Evolutionary conservation across 2,113 vertebrate species (phyloP).

Genomic region (Mirounga angustirostris): DNA sequence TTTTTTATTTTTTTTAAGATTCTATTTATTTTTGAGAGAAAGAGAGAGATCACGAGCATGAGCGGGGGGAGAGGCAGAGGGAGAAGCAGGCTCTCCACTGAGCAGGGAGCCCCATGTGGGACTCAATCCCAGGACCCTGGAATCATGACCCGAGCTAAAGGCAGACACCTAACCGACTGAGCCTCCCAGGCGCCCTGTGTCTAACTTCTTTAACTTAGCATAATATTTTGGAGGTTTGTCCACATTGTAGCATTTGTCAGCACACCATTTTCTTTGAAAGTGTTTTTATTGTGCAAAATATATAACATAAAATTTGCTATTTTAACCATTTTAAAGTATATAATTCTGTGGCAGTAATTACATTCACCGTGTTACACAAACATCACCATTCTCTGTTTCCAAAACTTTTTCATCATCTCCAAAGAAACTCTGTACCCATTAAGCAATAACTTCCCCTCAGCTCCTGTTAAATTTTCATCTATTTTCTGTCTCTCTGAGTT

Average conservation of each 20-base stretch:
- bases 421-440: slow-evolving; percentile 41
- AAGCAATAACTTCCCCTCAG: neutral
- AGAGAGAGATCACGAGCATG: neutral
- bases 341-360: slow-evolving; percentile 8
- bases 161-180: too few species aligned
- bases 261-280: neutral
- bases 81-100: too few species aligned
- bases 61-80: neutral
- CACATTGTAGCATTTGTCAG: neutral
- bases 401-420: slow-evolving; percentile 43
- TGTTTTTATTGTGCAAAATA: neutral
- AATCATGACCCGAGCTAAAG: too few species aligned
- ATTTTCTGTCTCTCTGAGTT: slow-evolving; percentile 26
- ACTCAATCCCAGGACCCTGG: too few species aligned
- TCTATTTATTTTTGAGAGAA: neutral
- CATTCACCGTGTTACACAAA: slow-evolving; percentile 14
- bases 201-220: slow-evolving; percentile 9
- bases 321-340: slow-evolving; percentile 3
- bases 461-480: neutral
- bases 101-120: too few species aligned
- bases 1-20: neutral
- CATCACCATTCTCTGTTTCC: neutral
- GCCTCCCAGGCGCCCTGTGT: neutral
- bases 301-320: slow-evolving; percentile 1
- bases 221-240: slow-evolving; percentile 5